Conservation (phyloP, 2,888 invertebrate genomes). For the Agriopis aurantiaria region DNA sequence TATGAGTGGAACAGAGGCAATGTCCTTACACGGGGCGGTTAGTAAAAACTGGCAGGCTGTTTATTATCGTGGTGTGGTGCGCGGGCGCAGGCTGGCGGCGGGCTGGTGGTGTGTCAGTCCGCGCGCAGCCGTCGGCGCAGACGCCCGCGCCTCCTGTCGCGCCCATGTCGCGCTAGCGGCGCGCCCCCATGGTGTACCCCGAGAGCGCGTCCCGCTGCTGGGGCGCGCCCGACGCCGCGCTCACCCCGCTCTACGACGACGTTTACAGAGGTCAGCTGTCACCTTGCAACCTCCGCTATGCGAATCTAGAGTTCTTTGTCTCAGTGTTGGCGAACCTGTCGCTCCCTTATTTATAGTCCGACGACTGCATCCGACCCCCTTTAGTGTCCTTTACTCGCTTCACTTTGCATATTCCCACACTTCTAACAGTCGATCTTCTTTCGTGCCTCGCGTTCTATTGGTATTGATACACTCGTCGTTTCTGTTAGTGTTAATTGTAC, state of each 20-base stretch:
- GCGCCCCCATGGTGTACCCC: slow-evolving; percentile 87
- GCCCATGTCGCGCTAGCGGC: slow-evolving; percentile 71
- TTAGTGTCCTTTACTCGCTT: slow-evolving; percentile 42
- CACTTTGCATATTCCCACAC: slow-evolving; percentile 27
- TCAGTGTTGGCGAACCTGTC: slow-evolving; percentile 56
- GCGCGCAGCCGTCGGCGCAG: slow-evolving; percentile 79
- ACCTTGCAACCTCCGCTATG: slow-evolving; percentile 58
- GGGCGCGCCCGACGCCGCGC: slow-evolving; percentile 87
- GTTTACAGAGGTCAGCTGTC: slow-evolving; percentile 88
- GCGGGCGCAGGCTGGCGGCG: slow-evolving; percentile 34
- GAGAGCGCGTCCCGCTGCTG: slow-evolving; percentile 85
- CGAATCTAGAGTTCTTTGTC: slow-evolving; percentile 62
- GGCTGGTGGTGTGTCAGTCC: slow-evolving; percentile 62
- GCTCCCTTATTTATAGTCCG: slow-evolving; percentile 43
- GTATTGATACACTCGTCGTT: slow-evolving; percentile 34
- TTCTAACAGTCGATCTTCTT: slow-evolving; percentile 12
- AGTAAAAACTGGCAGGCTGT: slow-evolving; percentile 51
- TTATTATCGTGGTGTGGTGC: slow-evolving; percentile 48
- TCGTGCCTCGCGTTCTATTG: slow-evolving; percentile 18
- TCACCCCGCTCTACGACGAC: slow-evolving; percentile 89
- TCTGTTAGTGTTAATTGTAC: slow-evolving; percentile 43
- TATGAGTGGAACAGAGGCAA: slow-evolving; percentile 50
- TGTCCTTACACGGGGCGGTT: slow-evolving; percentile 52
- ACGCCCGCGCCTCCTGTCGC: slow-evolving; percentile 70
- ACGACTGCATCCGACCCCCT: slow-evolving; percentile 40